phyloP scores from a whole-genome alignment of 2,797 vertebrate genomes.

The Sylvia borin region DNA sequence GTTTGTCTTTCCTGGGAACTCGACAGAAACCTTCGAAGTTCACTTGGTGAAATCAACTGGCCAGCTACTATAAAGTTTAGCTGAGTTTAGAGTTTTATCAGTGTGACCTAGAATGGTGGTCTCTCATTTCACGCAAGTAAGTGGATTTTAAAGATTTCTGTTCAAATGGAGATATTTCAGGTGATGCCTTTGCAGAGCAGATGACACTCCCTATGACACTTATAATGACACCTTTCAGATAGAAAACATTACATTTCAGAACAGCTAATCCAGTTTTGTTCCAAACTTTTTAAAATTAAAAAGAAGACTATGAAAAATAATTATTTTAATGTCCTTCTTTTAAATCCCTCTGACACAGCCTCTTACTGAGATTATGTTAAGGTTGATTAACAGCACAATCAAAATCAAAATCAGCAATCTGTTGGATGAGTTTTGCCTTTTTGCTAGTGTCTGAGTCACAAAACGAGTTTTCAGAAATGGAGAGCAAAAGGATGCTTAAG shows the following conservation, averaged over 20 bases:
- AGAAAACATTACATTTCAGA: not conserved
- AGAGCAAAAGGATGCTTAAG: not conserved
- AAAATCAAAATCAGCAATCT: not conserved
- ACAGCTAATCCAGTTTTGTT: not conserved
- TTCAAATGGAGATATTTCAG: not conserved
- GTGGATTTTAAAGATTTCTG: not conserved
- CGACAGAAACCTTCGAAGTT: not conserved
- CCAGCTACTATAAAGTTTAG: not conserved
- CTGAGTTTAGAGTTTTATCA: not conserved
- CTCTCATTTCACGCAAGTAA: not conserved
- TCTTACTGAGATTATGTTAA: not conserved
- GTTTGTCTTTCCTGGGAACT: not conserved
- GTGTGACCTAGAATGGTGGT: not conserved
- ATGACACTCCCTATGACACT: not conserved
- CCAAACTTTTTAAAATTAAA: not conserved
- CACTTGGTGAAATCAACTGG: not conserved
- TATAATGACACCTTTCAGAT: not conserved
- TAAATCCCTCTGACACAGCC: not conserved
- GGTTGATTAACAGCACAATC: not conserved
- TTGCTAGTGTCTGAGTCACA: not conserved
- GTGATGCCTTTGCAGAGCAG: not conserved
- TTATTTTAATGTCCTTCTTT: not conserved
- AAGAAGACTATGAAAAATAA: not conserved
- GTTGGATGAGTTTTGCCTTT: not conserved
- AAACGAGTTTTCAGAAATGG: not conserved